Conservation (phyloP, 2,888 invertebrate species). For the Phengaris alcon region DNA sequence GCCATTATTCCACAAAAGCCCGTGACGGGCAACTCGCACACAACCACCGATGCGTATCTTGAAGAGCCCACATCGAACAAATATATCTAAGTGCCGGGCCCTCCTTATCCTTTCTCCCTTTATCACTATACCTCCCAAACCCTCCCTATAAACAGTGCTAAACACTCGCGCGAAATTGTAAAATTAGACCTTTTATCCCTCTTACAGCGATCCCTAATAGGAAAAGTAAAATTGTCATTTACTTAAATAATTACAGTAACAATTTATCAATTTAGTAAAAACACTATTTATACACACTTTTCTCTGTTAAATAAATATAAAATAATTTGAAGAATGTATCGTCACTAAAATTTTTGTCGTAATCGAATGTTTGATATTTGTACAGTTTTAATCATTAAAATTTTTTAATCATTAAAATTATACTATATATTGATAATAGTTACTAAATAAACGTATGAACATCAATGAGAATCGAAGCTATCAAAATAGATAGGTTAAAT, state of each 20-base stretch:
- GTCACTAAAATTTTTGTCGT: too few relatives aligned
- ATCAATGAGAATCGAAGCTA: not conserved
- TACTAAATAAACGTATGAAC: not conserved
- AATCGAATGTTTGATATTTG: too few relatives aligned
- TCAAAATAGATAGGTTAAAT: not conserved
- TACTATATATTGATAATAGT: not conserved
- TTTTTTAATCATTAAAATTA: too few relatives aligned
- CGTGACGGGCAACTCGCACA: constrained; percentile 53
- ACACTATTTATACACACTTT: too few relatives aligned
- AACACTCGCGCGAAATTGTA: constrained; percentile 72
- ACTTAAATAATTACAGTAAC: not conserved
- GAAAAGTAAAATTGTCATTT: constrained; percentile 43
- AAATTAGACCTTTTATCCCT: constrained; percentile 64
- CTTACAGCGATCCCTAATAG: constrained; percentile 65
- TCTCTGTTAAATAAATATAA: too few relatives aligned
- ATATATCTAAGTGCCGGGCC: constrained; percentile 72
- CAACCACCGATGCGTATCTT: constrained; percentile 60
- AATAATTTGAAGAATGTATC: too few relatives aligned
- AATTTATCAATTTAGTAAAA: not conserved
- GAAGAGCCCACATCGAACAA: constrained; percentile 60
- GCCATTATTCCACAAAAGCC: constrained; percentile 62
- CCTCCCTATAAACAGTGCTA: constrained; percentile 71
- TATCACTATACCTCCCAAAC: constrained; percentile 58
- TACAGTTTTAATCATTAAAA: too few relatives aligned
- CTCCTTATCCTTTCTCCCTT: constrained; percentile 71